Conservation (phyloP, 2,113 vertebrate species). For the Xiphorhynchus elegans region DNA sequence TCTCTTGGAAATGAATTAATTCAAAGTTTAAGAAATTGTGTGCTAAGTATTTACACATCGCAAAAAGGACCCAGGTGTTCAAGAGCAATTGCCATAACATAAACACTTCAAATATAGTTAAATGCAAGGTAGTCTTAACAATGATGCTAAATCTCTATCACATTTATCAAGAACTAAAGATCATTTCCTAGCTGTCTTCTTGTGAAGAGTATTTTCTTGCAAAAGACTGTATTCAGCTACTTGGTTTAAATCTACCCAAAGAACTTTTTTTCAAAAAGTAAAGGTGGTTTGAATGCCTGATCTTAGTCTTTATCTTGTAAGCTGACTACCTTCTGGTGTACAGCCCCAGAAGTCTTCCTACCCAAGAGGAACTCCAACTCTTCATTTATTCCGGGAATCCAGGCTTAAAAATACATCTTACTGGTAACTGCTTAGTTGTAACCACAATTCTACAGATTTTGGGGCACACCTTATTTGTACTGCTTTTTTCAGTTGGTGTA, state of each 20-base stretch:
- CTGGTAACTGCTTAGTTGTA: neutral
- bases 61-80: constrained; percentile 41
- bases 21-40: constrained; percentile 12
- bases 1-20: neutral
- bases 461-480: neutral
- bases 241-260: neutral
- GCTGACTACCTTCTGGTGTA: neutral
- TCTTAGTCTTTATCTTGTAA: neutral
- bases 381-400: neutral
- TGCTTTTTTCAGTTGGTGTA: neutral
- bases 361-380: rapidly evolving
- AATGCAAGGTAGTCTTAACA: neutral
- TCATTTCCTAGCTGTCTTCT: neutral
- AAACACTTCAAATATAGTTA: constrained; percentile 50
- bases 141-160: neutral
- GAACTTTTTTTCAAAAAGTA: neutral
- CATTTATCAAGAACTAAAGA: neutral
- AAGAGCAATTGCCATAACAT: constrained; percentile 19
- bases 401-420: neutral
- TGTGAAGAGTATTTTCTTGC: neutral
- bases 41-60: constrained; percentile 20
- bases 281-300: rapidly evolving
- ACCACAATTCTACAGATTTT: neutral
- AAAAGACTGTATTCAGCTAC: neutral
- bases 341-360: neutral